Evolutionary conservation across 2,113 vertebrate genomes (phyloP).

Genomic region (Lanius ludovicianus): DNA sequence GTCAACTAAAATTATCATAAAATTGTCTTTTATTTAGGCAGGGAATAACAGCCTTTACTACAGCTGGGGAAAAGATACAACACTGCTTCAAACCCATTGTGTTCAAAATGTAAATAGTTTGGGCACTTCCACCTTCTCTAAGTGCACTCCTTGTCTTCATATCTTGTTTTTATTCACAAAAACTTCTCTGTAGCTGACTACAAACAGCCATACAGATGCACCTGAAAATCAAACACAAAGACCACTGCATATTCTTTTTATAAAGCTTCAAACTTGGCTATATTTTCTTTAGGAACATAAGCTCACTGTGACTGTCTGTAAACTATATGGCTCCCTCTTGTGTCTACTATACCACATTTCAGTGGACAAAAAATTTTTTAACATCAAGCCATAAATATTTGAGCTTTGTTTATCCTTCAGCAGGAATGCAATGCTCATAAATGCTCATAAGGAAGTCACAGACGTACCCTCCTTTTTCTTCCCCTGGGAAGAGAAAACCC

Average conservation of each 20-base stretch:
- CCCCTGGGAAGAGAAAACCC: neutral
- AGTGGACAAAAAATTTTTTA: neutral
- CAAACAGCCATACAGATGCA: neutral
- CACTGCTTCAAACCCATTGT: neutral
- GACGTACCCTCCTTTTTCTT: neutral
- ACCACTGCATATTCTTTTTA: neutral
- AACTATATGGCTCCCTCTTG: constrained; percentile 71
- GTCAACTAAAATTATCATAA: neutral
- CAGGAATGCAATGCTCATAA: neutral
- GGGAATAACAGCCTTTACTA: neutral
- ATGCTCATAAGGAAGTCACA: neutral
- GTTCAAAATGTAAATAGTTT: neutral
- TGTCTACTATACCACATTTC: constrained; percentile 60
- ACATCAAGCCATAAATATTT: neutral
- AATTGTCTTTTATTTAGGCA: neutral
- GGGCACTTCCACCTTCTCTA: neutral
- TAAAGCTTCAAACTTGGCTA: neutral
- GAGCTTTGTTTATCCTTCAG: neutral
- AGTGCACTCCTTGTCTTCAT: neutral
- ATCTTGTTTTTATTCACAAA: neutral
- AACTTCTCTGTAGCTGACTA: neutral
- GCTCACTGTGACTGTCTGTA: neutral
- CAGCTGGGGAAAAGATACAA: neutral
- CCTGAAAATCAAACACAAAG: neutral
- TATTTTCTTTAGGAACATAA: constrained; percentile 6